Evolutionary conservation across 2,113 vertebrate genomes (phyloP).

Genomic region (Cololabis saira): DNA sequence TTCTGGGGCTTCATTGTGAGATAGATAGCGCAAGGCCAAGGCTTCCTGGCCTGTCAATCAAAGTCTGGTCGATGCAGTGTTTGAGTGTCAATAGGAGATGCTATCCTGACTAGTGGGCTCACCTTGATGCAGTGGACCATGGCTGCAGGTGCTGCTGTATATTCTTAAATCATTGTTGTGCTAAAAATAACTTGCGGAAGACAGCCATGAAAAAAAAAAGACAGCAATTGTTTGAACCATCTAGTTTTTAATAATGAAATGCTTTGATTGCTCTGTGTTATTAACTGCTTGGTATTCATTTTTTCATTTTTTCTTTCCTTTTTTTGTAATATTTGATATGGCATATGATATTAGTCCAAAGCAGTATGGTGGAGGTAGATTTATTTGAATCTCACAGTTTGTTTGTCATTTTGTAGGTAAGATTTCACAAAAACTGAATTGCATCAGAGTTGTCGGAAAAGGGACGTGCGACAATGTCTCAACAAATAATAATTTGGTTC

Average conservation of each 20-base stretch:
- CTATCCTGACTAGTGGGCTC: slow-evolving; percentile 60
- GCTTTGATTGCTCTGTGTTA: neutral
- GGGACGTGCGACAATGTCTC: too few relatives aligned
- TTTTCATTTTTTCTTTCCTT: too few relatives aligned
- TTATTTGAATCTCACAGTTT: too few relatives aligned
- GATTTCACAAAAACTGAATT: too few relatives aligned
- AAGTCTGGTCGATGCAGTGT: slow-evolving; percentile 62
- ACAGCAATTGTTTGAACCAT: neutral
- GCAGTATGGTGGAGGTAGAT: too few relatives aligned
- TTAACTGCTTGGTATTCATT: too few relatives aligned
- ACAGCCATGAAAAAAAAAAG: neutral
- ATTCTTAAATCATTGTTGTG: slow-evolving; percentile 17
- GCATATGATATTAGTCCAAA: too few relatives aligned
- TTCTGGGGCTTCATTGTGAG: slow-evolving; percentile 47
- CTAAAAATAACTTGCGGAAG: slow-evolving; percentile 8
- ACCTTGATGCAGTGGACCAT: slow-evolving; percentile 65
- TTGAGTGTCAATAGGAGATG: slow-evolving; percentile 68
- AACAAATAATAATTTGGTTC: too few relatives aligned
- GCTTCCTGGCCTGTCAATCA: slow-evolving; percentile 68
- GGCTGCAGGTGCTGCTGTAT: slow-evolving; percentile 28
- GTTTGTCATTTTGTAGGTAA: too few relatives aligned
- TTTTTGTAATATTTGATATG: too few relatives aligned
- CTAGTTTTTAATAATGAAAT: neutral
- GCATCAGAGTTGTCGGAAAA: too few relatives aligned
- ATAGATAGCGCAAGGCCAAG: slow-evolving; percentile 58